phyloP scores from a whole-genome alignment of 2,888 invertebrate species.

The Parasteatoda lunata region DNA sequence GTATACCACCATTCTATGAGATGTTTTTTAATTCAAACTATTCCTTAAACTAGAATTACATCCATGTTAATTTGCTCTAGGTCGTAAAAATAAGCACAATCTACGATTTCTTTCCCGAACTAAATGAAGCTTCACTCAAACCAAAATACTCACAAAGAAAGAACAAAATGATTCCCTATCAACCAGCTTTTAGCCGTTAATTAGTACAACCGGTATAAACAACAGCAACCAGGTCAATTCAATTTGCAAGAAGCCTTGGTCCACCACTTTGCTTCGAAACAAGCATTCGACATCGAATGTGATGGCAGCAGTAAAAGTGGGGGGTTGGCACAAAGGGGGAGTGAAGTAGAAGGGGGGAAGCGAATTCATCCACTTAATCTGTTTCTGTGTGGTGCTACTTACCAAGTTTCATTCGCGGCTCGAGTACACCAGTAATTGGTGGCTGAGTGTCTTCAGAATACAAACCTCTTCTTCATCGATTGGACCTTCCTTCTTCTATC shows the following conservation, averaged over 20 bases:
- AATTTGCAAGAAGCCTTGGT: background rate
- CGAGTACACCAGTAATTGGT: constrained; percentile 45
- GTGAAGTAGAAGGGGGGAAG: background rate
- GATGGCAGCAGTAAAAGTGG: background rate
- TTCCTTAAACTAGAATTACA: too few species aligned
- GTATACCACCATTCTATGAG: too few species aligned
- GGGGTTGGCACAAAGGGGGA: background rate
- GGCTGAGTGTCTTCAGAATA: constrained; percentile 42
- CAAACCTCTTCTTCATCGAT: constrained; percentile 43
- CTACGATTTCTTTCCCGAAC: too few species aligned
- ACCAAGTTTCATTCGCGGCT: constrained; percentile 32
- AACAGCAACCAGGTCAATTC: constrained; percentile 1
- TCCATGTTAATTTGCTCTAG: too few species aligned
- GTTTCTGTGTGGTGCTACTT: constrained; percentile 29
- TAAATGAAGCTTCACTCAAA: too few species aligned
- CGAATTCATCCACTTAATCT: constrained; percentile 55
- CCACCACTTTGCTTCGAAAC: background rate
- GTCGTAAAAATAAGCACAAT: too few species aligned
- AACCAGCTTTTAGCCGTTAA: background rate
- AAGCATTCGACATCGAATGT: background rate
- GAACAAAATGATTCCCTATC: background rate
- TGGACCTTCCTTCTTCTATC: constrained; percentile 3
- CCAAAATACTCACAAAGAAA: background rate
- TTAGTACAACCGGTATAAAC: background rate
- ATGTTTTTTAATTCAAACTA: too few species aligned